Base-by-base conservation (phyloP, 2,113 vertebrate genomes). In the Hymenochirus boettgeri region DNA sequence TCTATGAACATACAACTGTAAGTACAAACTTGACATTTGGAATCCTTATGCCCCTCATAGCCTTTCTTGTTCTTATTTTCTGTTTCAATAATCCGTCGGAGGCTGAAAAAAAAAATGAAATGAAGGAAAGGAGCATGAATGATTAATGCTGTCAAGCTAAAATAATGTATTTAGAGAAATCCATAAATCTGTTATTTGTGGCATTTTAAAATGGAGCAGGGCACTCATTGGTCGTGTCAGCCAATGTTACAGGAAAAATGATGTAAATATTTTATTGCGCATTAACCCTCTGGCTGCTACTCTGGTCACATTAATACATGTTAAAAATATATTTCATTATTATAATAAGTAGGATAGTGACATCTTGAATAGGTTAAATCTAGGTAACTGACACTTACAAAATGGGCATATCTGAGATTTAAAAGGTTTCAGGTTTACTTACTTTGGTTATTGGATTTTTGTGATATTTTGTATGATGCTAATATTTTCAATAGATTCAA, bases 1-100 rank as follows among this genome's bases (percentile, higher is more conserved):
- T 93, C 91, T 85, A 86, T 76, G 90, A 82, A 87, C 91, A 89
- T 87, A 88, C 82, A 90, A 89, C 92, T 93, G 93, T 95, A 96
- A 95, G 92, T 97, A 98, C 93, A 97, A 95, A 93, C 91, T 91
- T 99, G 96, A 98, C 96, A 99, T 98, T 99, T 98, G 93, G 92
- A 95, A 93, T 90, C 91, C 73, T 92, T 92, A 95, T 95, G 90
- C 92, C 73, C 91, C 95, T 90, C 84, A 86, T 76, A 91, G 92
- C 88, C 87, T 92, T 90, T 88, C 86, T 78, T 82, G 80, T 86
- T 90, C 91, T 95, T 97, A 91, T 93, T 98, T 96, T 96, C 93
- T 93, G 93, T 98, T 97, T 93, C 94, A 94, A 95, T 96, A 97
- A 97, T 92, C 94, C 92, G 90, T 91, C 91, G 89, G 87, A 91